Conservation (phyloP, 2,888 invertebrate species). For the Litoditis marina region DNA sequence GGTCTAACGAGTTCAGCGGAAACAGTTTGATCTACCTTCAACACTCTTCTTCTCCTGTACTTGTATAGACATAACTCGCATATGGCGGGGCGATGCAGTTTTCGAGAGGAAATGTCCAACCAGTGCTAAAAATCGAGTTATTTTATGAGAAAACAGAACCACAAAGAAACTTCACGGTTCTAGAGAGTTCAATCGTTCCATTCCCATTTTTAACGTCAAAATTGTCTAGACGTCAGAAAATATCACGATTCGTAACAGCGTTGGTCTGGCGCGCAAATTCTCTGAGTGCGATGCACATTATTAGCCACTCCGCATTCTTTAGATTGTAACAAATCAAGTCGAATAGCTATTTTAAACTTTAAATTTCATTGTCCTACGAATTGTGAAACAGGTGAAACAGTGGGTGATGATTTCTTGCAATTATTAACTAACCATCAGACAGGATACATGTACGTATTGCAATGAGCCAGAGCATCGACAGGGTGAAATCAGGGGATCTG, state of each 20-base stretch:
- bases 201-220: not conserved
- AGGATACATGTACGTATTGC: constrained; percentile 66
- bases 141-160: too few species aligned
- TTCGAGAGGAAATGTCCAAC: constrained; percentile 66
- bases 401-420: too few species aligned
- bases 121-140: constrained; percentile 66
- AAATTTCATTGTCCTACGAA: too few species aligned
- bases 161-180: too few species aligned
- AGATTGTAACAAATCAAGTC: too few species aligned
- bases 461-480: constrained; percentile 67
- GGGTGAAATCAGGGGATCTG: constrained; percentile 65
- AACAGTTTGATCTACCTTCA: constrained; percentile 62
- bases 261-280: too few species aligned
- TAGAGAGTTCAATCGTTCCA: too few species aligned
- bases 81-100: constrained; percentile 64
- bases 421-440: constrained; percentile 65
- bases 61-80: constrained; percentile 68
- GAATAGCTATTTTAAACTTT: too few species aligned
- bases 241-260: too few species aligned
- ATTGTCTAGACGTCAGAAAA: not conserved
- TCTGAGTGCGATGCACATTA: too few species aligned
- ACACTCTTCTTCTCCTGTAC: constrained; percentile 66
- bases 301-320: too few species aligned
- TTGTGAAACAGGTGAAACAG: too few species aligned
- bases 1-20: not conserved